A percentile compares a stretch with the other conserved stretches of the same genome.
phyloP scores from a whole-genome alignment of 35 echinoderm and acorn worm species.

The Lytechinus pictus region DNA sequence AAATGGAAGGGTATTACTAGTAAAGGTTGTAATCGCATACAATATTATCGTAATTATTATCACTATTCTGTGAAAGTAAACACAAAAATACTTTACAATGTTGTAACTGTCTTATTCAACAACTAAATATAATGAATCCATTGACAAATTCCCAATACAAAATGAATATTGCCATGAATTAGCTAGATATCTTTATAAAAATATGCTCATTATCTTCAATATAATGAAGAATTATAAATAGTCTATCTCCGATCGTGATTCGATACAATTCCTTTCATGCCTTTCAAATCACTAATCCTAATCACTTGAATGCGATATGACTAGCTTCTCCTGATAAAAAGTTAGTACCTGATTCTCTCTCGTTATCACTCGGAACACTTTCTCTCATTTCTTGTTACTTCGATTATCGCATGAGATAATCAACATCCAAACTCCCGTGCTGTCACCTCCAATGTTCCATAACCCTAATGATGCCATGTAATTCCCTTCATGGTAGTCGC shows the following conservation, averaged over 20 bases:
- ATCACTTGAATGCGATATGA: background rate
- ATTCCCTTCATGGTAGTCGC: background rate
- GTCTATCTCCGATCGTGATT: background rate
- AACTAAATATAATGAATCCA: no score
- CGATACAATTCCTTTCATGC: background rate
- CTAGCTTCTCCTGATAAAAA: background rate
- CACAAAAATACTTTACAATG: no score
- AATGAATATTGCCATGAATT: no score
- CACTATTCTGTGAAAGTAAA: no score
- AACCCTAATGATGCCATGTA: background rate
- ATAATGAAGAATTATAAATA: background rate
- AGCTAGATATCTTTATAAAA: background rate
- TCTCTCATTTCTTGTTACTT: background rate
- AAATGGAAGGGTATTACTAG: no score
- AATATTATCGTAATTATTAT: no score
- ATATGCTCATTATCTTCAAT: background rate
- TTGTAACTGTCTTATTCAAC: no score
- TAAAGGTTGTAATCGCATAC: no score
- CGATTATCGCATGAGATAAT: slow-evolving; percentile 12
- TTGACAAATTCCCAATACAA: no score
- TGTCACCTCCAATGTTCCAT: background rate
- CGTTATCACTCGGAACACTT: background rate
- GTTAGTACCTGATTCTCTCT: background rate
- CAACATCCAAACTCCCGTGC: background rate
- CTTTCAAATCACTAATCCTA: background rate